Evolutionary conservation across 1,140 invertebrate species (phyloP).

Genomic region (Dysdera silvatica): DNA sequence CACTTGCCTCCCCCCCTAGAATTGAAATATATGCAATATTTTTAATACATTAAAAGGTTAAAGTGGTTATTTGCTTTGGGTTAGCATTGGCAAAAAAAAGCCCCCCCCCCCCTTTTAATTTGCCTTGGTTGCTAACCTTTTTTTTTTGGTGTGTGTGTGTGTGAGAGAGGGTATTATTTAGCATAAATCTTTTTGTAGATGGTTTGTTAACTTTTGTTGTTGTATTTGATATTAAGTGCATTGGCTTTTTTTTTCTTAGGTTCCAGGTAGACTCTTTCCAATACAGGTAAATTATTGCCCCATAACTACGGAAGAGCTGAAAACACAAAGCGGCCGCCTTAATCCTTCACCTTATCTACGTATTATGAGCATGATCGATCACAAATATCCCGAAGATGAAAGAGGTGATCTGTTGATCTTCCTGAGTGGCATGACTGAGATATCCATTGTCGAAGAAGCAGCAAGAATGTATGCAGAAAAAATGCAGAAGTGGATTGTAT

Average conservation of each 20-base stretch:
- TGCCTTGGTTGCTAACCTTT: no score
- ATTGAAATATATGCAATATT: no score
- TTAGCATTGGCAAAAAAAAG: no score
- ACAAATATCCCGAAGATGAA: constrained; percentile 58
- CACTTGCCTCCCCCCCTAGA: no score
- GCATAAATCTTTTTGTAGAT: no score
- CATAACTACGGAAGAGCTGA: constrained; percentile 61
- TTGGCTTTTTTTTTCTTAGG: constrained; percentile 47
- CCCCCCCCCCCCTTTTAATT: no score
- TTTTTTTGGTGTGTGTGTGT: no score
- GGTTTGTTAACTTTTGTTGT: no score
- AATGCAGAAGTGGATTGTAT: constrained; percentile 81
- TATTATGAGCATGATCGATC: constrained; percentile 74
- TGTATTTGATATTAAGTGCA: no score
- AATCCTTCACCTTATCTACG: constrained; percentile 87
- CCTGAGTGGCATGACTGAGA: constrained; percentile 91
- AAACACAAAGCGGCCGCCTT: constrained; percentile 60
- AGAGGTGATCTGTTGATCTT: constrained; percentile 94
- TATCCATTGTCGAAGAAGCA: constrained; percentile 79
- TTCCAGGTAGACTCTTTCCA: constrained; percentile 87
- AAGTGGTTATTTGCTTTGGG: no score
- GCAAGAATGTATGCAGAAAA: constrained; percentile 73
- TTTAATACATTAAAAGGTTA: no score
- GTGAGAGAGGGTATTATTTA: no score
- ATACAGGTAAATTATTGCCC: constrained; percentile 84